Evolutionary conservation across 2,797 vertebrate species (phyloP), one percentile per base, ranked within the genome.

Genomic region (Chelmon rostratus): DNA sequence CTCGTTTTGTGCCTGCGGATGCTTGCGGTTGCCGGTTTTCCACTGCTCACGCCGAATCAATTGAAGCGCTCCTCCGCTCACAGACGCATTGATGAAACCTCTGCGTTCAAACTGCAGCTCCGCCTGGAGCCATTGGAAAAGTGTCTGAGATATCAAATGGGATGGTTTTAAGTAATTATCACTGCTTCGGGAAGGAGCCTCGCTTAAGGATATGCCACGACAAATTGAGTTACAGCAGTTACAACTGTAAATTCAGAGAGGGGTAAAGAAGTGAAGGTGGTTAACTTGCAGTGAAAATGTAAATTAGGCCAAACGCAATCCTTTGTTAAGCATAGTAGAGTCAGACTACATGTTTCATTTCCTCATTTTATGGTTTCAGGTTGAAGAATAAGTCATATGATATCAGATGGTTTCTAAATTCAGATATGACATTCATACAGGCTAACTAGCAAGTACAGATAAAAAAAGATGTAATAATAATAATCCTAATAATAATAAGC

Each of bases 91-190:
- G 81, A 84, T 71, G 72, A 56, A 53, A 68, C 57, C 35, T 65
- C 80, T 19, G 44, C 21, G 5, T 73, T 74, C 35, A 40, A 56
- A 83, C 8, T 2, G 49, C 33, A 75, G 68, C 47, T 65, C 57
- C 1, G 52, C 78, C 75, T 12, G 23, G 6, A 83, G 83, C 63
- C 70, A 73, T 79, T 0, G 33, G 59, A 69, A 81, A 79, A 79
- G 47, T 25, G 79, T 78, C 77, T 44, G 50, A 52, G 65, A 47
- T 79, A 82, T 84, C 33, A 87, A 84, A 84, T 71, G 50, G 38
- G 53, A 79, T 35, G 31, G 42, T 69, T 88, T 73, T 59, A 62
- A 68, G 76, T 86, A 84, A 89, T 84, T 80, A 81, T 80, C 68
- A 49, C 21, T 13, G 52, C 78, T 67, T 78, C 6, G 8, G 76